Percentiles rank a stretch among this genome's conserved stretches.
phyloP scores from a whole-genome alignment of 2,888 invertebrate genomes.

The Phengaris alcon region DNA sequence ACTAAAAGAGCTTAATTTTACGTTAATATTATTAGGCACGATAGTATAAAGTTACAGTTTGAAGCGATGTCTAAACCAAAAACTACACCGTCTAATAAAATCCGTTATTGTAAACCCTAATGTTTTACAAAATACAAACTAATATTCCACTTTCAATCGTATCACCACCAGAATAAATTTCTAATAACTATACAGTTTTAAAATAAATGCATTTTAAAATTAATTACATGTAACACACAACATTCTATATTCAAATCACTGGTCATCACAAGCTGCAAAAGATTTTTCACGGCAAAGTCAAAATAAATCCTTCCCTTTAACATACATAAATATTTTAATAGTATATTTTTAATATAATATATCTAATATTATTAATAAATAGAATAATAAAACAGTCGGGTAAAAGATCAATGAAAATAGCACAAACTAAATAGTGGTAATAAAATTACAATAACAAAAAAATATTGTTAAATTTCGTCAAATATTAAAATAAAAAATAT shows the following conservation, averaged over 20 bases:
- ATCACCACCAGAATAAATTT: slow-evolving; percentile 14
- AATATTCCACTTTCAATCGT: slow-evolving; percentile 23
- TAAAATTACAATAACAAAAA: background rate
- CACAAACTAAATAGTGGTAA: background rate
- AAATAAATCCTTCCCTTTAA: background rate
- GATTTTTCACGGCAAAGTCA: no score
- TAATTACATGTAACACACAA: background rate
- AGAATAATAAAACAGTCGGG: background rate
- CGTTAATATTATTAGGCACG: slow-evolving; percentile 17
- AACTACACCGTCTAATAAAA: slow-evolving; percentile 10
- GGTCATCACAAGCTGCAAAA: background rate
- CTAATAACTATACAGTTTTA: slow-evolving; percentile 1
- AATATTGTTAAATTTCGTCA: background rate
- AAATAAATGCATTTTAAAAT: slow-evolving; percentile 2
- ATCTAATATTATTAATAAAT: background rate
- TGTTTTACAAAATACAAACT: slow-evolving; percentile 27
- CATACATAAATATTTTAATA: background rate
- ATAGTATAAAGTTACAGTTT: slow-evolving; percentile 26
- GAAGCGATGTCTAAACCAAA: slow-evolving; percentile 6
- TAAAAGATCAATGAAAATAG: background rate
- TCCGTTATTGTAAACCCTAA: slow-evolving; percentile 22
- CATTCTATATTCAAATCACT: slow-evolving; percentile 1
- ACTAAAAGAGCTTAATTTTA: background rate
- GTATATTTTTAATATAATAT: background rate
- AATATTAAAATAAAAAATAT: slow-evolving; percentile 1